Evolutionary conservation across 2,888 invertebrate genomes (phyloP), one percentile per base, ranked within the genome.

Genomic region (Cryptus viduatorius): DNA sequence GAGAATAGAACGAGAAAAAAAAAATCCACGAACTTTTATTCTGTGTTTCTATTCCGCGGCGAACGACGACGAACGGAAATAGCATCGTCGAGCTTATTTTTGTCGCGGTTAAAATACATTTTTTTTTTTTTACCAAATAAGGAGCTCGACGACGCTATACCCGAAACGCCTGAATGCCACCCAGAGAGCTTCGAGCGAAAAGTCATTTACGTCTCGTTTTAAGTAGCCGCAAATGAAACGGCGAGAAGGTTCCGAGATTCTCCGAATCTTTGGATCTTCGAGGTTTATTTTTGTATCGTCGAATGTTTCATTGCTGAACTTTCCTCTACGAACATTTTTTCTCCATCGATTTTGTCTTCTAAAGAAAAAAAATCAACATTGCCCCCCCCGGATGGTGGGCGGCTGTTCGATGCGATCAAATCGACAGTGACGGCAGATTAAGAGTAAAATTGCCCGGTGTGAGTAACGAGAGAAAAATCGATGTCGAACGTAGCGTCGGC

Each of bases 231-330:
- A 56, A 56, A 56, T 24, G 24, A 19, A 24, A 56, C 56, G 56
- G 10, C 19, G 53, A 37, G 37, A 37, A 37, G 37, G 7, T 37
- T 16, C n/a, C 24, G 56, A 24, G 56, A 56, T 56, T 16, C n/a
- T 0, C 1, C 4, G 50, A 16, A 19, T 53, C 19, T 16, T 53
- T 16, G 16, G 8, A 53, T 19, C 8, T 53, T 53, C 53, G 8
- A 16, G 16, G 8, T 44, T 73, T 61, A 46, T 46, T 31, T 14
- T 46, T 19, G 37, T 10, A 48, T 46, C 3, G 12, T 12, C 19
- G 46, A 56, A 83, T 56, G 44, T 83, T 83, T 83, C 79, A 79
- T 79, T 83, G 83, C 83, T 83, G 79, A 79, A 79, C 56, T 75
- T 69, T 4, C 7, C 50, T 10, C 65, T 37, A 29, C 37, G 16